Conservation (phyloP, 2,888 invertebrate species). For the Tupiocoris notatus region DNA sequence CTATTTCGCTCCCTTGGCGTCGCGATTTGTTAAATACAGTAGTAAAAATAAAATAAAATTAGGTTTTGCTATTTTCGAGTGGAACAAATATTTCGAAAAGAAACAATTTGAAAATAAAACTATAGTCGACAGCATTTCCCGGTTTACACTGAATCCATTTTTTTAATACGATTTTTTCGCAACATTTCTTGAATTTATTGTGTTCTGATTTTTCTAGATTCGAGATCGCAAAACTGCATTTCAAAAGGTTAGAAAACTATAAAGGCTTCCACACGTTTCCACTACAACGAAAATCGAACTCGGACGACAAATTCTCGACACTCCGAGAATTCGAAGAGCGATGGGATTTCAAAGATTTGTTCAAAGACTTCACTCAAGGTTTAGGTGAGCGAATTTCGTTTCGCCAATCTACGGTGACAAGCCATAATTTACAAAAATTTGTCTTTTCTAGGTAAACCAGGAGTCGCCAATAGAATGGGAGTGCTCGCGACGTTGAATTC, state of each 20-base stretch:
- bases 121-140: too few species aligned
- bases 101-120: too few species aligned
- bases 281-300: not conserved
- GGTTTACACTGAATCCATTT: too few species aligned
- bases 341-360: conserved; percentile 28
- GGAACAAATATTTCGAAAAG: too few species aligned
- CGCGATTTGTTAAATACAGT: not conserved
- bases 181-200: too few species aligned
- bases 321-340: not conserved
- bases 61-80: too few species aligned
- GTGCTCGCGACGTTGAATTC: conserved; percentile 31
- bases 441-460: conserved; percentile 22
- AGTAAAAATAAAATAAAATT: too few species aligned
- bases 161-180: not conserved
- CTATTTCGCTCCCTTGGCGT: not conserved
- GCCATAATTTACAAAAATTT: too few species aligned
- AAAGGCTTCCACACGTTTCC: not conserved
- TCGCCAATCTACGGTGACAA: too few species aligned
- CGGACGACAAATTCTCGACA: not conserved
- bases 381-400: too few species aligned
- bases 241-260: conserved; percentile 18
- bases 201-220: conserved; percentile 4
- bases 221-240: conserved; percentile 21
- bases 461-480: conserved; percentile 23
- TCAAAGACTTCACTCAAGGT: conserved; percentile 29